Evolutionary conservation across 2,797 vertebrate species (phyloP).

Genomic region (Semaprochilodus insignis): DNA sequence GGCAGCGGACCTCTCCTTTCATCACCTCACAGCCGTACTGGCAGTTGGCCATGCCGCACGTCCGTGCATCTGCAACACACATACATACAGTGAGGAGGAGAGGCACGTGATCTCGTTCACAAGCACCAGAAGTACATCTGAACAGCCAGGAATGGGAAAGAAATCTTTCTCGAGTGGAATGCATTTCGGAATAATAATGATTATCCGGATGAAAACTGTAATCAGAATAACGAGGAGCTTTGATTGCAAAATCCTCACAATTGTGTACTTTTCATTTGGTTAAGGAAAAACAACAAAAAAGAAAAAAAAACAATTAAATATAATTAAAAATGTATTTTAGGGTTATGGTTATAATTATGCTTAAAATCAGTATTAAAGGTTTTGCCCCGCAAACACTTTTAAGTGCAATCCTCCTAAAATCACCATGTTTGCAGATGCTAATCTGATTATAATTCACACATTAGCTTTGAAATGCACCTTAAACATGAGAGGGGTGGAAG

Average conservation of each 20-base stretch:
- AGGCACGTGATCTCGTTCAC: not conserved
- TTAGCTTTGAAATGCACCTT: not conserved
- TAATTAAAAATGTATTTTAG: not conserved
- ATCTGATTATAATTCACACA: not conserved
- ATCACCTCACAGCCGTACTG: slow-evolving; percentile 96
- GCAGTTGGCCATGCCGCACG: slow-evolving; percentile 96
- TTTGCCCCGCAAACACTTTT: not conserved
- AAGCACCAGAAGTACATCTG: not conserved
- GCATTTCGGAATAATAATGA: not conserved
- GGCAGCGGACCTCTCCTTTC: slow-evolving; percentile 93
- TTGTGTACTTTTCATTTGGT: not conserved
- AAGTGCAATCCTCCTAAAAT: not conserved
- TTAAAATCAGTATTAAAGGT: not conserved
- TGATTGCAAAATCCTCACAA: not conserved
- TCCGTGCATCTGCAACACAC: slow-evolving; percentile 81
- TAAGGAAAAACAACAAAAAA: not conserved
- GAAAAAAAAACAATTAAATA: not conserved
- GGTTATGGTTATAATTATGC: not conserved
- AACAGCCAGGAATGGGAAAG: not conserved
- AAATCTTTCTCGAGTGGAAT: not conserved
- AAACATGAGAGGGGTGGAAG: not conserved
- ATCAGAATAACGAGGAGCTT: not conserved
- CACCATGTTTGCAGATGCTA: not conserved
- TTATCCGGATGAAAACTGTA: not conserved
- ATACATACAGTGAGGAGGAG: not conserved